Base-by-base conservation (phyloP, 2,797 vertebrate genomes). In the Oryzias dopingdopingensis region DNA sequence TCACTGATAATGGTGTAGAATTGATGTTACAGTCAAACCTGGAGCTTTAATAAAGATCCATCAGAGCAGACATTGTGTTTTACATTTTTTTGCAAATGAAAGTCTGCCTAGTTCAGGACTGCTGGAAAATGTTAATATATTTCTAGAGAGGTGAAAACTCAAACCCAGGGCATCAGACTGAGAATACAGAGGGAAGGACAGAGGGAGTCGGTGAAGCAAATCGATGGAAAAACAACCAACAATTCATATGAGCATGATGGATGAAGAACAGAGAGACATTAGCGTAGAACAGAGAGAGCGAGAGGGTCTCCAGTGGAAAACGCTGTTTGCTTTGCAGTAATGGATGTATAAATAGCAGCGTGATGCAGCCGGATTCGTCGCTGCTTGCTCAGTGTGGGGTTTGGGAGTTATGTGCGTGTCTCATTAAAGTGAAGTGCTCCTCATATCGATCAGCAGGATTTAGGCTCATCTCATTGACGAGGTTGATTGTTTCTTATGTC, bases 261-360 rank as follows among this genome's bases (percentile, higher is more conserved):
- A 47, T 45, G 4, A 45, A 58, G 42, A 18, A 15, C 4, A 48
- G 50, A 49, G 51, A 70, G 57, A 69, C 37, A 58, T 69, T 43
- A 69, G 43, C 3, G 2, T 8, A 3, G 29, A 64, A 49, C n/a
- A 55, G 42, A 59, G 52, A 56, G 42, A 51, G 37, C 14, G 42
- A n/a, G 42, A 42, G 14, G 14, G 42, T 55, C 60, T 54, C 22
- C 6, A 0, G 41, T 76, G 79, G 79, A 78, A 74, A 60, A 50
- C 14, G 61, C 56, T 63, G 67, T 77, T 76, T 79, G 73, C 67
- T 76, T 56, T 73, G 72, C 65, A 74, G 67, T 86, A 83, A 83
- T 81, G 80, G 77, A 62, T 41, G 48, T 83, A 79, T 81, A 86
- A 87, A 86, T 86, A 89, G 76, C 68, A 81, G 67, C 67, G 18